A percentile compares a stretch with the other conserved stretches of the same genome.
Evolutionary conservation across 2,113 vertebrate genomes (phyloP).

Genomic region (Sapajus apella): DNA sequence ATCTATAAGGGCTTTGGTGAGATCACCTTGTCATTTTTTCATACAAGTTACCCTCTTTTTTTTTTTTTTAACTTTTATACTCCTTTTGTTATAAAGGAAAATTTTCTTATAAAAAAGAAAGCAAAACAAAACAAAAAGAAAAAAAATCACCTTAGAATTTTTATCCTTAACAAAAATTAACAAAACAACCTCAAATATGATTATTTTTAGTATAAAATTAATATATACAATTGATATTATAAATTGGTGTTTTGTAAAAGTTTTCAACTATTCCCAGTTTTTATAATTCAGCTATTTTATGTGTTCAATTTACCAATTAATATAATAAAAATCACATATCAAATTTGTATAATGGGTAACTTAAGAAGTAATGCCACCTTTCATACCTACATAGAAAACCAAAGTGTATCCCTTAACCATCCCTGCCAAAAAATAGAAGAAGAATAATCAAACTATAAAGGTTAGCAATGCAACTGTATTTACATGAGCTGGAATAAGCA

Average conservation of each 20-base stretch:
- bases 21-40: not conserved
- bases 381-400: not conserved
- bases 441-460: not conserved
- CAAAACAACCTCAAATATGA: not conserved
- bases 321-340: not conserved
- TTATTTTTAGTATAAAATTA: not conserved
- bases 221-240: not conserved
- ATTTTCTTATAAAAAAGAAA: not conserved
- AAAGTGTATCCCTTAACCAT: not conserved
- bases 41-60: not conserved
- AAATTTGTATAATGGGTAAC: not conserved
- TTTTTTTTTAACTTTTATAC: not conserved
- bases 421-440: not conserved
- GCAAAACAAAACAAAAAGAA: not conserved
- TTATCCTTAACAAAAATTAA: not conserved
- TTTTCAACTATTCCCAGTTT: not conserved
- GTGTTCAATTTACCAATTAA: slow-evolving; percentile 8
- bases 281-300: slow-evolving; percentile 17
- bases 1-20: not conserved
- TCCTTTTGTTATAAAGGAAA: not conserved
- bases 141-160: not conserved
- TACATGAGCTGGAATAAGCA: not conserved
- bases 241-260: not conserved
- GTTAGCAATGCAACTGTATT: not conserved
- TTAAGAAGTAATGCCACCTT: not conserved